Percentiles rank a stretch among this genome's conserved stretches.
Evolutionary conservation across 2,888 invertebrate genomes (phyloP).

Genomic region (Lasioglossum leucozonium): DNA sequence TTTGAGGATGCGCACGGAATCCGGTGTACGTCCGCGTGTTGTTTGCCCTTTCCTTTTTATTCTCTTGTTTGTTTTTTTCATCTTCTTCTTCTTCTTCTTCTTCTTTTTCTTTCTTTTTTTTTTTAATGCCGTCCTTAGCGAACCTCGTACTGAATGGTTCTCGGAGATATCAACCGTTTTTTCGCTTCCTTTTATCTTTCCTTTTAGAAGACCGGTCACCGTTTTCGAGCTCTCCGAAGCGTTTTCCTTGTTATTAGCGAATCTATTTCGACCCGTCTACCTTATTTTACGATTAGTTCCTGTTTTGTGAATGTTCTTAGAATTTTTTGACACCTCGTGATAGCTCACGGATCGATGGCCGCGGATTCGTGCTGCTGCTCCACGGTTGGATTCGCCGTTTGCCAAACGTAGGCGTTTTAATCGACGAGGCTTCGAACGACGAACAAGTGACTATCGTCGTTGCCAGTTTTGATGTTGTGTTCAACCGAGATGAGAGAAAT

Average conservation of each 20-base stretch:
- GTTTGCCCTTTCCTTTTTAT: conserved; percentile 33
- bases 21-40: conserved; percentile 43
- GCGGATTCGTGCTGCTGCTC: not conserved
- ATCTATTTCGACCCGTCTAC: not conserved
- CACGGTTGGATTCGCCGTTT: not conserved
- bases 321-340: conserved; percentile 14
- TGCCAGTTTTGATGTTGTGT: not conserved
- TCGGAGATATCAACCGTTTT: conserved; percentile 24
- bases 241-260: not conserved
- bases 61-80: not conserved
- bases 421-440: not conserved
- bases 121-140: conserved; percentile 28
- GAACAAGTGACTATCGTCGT: not conserved
- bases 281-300: not conserved
- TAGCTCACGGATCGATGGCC: conserved; percentile 15
- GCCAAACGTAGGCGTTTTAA: not conserved
- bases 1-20: conserved; percentile 57
- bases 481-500: not conserved
- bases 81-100: not conserved
- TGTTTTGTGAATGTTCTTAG: not conserved
- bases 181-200: not conserved
- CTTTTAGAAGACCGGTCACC: not conserved
- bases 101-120: not conserved
- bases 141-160: conserved; percentile 33
- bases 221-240: conserved; percentile 1